Base-by-base conservation (phyloP, 2,113 vertebrate genomes). In the Platichthys flesus region DNA sequence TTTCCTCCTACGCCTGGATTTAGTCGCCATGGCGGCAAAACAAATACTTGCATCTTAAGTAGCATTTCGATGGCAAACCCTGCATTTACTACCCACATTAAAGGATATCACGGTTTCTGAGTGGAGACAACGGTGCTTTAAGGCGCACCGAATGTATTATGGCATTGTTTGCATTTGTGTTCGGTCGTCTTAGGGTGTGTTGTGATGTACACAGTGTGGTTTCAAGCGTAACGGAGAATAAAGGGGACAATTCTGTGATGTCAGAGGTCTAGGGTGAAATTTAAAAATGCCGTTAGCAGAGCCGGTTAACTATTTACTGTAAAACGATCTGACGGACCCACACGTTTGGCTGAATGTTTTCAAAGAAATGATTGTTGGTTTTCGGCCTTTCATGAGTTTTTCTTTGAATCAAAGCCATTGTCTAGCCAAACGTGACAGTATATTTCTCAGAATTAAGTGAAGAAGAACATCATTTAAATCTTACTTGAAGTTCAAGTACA, bases 21-120 rank as follows among this genome's bases (percentile, higher is more conserved):
- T 78, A 60, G 85, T 92, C 85, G 49, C 88, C 85, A 91, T 90
- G 90, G 85, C 12, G 81, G 74, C 87, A 86, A 78, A 89, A 91
- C 83, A 91, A 94, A 89, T 77, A 87, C 59, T 13, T 42, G 54
- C 47, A 76, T 86, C 85, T 85, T 65, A 86, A 85, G 77, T 69
- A 49, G 81, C 69, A 71, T 74, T 86, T 65, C 62, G 67, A 55
- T 85, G 71, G 57, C 71, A 85, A 88, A 86, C 81, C 54, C 72
- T 8, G 24, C 47, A 3, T 81, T 81, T 81, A 83, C 67, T 76
- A 2, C 60, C 79, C 86, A 89, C 80, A 88, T 91, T 79, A 90
- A 90, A 84, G 85, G 84, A 85, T 82, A 56, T 76, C 57, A 70
- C 20, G 72, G 81, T 84, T 55, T 82, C 56, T 55, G 74, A 85